A percentile compares a stretch with the other conserved stretches of the same genome.
Conservation (phyloP, 2,888 invertebrate genomes). For the Apomyelois bistriatella region DNA sequence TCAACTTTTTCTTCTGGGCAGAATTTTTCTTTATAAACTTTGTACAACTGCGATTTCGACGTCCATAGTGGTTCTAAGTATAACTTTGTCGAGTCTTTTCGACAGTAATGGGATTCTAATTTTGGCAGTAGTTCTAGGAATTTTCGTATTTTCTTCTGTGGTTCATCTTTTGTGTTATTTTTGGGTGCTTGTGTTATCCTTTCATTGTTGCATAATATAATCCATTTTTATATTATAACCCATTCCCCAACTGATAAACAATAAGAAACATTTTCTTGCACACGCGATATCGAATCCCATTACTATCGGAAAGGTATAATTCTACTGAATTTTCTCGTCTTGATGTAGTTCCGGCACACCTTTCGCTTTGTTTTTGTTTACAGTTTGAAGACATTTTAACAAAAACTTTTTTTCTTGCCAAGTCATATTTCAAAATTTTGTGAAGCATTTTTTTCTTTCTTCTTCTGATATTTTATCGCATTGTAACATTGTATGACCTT, state of each 20-base stretch:
- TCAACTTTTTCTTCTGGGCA: conserved; percentile 8
- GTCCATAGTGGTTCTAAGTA: conserved; percentile 14
- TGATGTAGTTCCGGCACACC: not conserved
- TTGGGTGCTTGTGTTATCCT: conserved; percentile 11
- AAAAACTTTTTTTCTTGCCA: conserved; percentile 12
- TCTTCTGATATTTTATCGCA: conserved; percentile 1
- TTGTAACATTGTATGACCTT: conserved; percentile 9
- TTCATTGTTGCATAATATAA: too few relatives aligned
- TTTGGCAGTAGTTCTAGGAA: conserved; percentile 8
- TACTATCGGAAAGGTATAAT: too few relatives aligned
- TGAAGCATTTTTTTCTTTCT: conserved; percentile 7
- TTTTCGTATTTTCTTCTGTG: conserved; percentile 7
- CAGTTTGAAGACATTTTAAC: conserved; percentile 12
- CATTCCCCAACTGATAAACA: conserved; percentile 9
- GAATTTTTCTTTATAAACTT: not conserved
- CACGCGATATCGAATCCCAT: too few relatives aligned
- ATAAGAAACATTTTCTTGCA: not conserved
- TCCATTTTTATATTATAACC: too few relatives aligned
- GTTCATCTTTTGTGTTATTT: conserved; percentile 11
- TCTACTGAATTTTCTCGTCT: too few relatives aligned
- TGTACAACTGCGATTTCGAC: conserved; percentile 7
- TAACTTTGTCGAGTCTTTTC: conserved; percentile 5
- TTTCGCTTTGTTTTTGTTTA: conserved; percentile 11
- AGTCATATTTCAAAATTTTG: conserved; percentile 7
- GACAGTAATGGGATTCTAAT: conserved; percentile 13